Conservation (phyloP, 2,888 invertebrate species). For the Dione juno region DNA sequence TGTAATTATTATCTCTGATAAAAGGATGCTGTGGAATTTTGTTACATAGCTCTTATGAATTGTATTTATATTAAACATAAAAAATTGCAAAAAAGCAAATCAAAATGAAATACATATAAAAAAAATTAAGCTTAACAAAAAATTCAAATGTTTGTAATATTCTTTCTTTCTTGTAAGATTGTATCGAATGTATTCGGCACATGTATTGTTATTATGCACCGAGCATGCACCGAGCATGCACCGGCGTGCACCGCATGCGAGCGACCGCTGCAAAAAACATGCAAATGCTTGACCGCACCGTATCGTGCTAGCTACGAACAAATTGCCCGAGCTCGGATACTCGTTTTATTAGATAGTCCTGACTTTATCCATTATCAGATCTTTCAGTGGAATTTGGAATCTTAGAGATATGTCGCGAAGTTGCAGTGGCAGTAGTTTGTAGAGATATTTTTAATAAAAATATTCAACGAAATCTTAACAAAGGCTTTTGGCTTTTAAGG, state of each 20-base stretch:
- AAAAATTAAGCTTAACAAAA: no score
- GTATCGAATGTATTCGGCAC: constrained; percentile 4
- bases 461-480: no score
- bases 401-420: neutral
- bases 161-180: no score
- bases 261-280: constrained; percentile 35
- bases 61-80: no score
- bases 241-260: neutral
- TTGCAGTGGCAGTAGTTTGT: neutral
- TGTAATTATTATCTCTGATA: no score
- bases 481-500: no score
- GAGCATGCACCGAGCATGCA: neutral
- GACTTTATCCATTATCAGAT: neutral
- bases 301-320: constrained; percentile 31
- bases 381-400: constrained; percentile 14
- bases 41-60: no score
- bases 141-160: no score
- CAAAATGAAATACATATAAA: no score
- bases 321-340: constrained; percentile 28
- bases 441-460: no score
- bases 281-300: constrained; percentile 37
- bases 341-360: constrained; percentile 29
- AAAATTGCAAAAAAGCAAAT: no score
- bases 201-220: neutral
- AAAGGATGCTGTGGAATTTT: no score